These are phyloP conservation scores for Druon quercuslanigerum DNA, from an alignment of 1,140 invertebrate genomes.

Conservation along the genomic window DNA sequence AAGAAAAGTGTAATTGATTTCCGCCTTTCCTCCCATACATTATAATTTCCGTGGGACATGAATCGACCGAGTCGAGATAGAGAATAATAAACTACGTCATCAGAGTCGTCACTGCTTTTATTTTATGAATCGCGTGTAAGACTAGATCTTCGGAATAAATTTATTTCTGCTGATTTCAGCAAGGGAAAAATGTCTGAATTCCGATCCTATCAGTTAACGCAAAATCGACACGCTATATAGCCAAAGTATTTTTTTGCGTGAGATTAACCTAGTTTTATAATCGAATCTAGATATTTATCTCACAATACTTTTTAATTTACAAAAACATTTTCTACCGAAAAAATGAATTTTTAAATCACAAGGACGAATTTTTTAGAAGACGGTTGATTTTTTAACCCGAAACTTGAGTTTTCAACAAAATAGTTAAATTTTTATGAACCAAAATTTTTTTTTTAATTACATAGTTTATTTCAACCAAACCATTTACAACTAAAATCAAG, in stretches of 20 bases:
- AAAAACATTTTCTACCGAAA: too few species aligned
- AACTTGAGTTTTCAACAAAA: too few species aligned
- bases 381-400: too few species aligned
- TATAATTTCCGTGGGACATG: slow-evolving; percentile 21
- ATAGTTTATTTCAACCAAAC: too few species aligned
- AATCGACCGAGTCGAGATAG: slow-evolving; percentile 27
- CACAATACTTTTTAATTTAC: too few species aligned
- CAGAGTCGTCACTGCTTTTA: slow-evolving; percentile 13
- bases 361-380: too few species aligned
- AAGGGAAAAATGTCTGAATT: neutral
- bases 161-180: neutral
- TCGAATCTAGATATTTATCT: neutral
- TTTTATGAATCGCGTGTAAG: neutral
- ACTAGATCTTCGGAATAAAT: neutral
- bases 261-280: slow-evolving; percentile 18
- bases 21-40: neutral
- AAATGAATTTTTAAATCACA: too few species aligned
- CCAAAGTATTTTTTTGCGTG: neutral
- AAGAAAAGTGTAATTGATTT: too few species aligned
- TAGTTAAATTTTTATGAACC: too few species aligned
- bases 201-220: neutral
- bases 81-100: slow-evolving; percentile 19
- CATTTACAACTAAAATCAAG: too few species aligned
- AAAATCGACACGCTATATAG: neutral
- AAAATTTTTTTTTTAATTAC: too few species aligned